Conservation (phyloP, 2,888 invertebrate genomes). For the Eupithecia exiguata region DNA sequence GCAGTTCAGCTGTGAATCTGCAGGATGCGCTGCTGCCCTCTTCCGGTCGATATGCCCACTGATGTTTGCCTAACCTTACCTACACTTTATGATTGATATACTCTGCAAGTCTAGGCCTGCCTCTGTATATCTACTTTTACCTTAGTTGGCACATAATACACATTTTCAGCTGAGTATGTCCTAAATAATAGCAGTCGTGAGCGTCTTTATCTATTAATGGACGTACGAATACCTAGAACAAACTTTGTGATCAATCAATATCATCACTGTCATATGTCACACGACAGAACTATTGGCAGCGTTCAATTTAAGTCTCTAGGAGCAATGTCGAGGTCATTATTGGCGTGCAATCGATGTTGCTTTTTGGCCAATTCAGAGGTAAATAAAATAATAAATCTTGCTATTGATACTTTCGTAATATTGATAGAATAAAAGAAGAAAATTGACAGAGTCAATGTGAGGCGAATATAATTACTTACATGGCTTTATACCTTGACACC, state of each 20-base stretch:
- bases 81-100: neutral
- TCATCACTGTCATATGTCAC: constrained; percentile 36
- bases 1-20: neutral
- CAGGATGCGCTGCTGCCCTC: neutral
- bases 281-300: constrained; percentile 40
- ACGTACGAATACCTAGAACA: neutral
- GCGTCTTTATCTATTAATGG: neutral
- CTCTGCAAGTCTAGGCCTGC: neutral
- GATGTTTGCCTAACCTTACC: neutral
- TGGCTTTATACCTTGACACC: neutral
- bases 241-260: constrained; percentile 32
- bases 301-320: constrained; percentile 40
- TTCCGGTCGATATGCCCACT: neutral
- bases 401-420: neutral
- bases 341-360: constrained; percentile 41
- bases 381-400: constrained; percentile 25
- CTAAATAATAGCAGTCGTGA: neutral
- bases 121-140: neutral
- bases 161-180: neutral
- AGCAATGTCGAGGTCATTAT: constrained; percentile 49
- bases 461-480: neutral
- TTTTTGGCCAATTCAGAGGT: constrained; percentile 27
- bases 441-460: neutral
- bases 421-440: too few species aligned
- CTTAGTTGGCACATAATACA: neutral